A percentile compares a stretch with the other conserved stretches of the same genome.
Conservation (phyloP, 2,797 vertebrate species). For the Balearica regulorum region DNA sequence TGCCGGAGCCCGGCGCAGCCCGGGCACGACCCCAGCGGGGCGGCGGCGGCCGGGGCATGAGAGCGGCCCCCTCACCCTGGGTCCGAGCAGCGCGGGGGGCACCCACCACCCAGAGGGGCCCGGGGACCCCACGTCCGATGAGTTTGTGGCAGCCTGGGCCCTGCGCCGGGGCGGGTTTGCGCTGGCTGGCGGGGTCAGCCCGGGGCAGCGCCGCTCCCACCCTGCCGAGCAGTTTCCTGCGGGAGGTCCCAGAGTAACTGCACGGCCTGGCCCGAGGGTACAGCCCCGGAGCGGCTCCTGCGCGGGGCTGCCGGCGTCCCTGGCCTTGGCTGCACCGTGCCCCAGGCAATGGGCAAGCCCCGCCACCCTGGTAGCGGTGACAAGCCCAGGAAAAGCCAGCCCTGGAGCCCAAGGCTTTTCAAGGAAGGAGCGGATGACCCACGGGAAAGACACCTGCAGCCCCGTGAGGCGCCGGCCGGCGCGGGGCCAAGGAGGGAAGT, state of each 20-base stretch:
- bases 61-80: too few species aligned
- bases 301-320: not conserved
- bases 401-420: conserved; percentile 7
- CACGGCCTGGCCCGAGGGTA: not conserved
- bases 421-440: not conserved
- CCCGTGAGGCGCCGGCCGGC: accelerated
- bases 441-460: not conserved
- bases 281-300: not conserved
- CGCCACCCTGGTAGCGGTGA: accelerated
- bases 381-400: not conserved
- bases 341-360: not conserved
- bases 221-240: not conserved
- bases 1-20: not conserved
- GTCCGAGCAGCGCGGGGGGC: accelerated
- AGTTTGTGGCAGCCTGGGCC: not conserved
- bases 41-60: too few species aligned
- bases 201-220: not conserved
- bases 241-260: not conserved
- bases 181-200: not conserved
- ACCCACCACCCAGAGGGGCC: accelerated
- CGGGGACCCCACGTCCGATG: accelerated
- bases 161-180: not conserved
- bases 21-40: not conserved
- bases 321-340: not conserved
- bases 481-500: accelerated